phyloP scores from a whole-genome alignment of 35 echinoderm and acorn worm species.

The Holothuria glaberrima region DNA sequence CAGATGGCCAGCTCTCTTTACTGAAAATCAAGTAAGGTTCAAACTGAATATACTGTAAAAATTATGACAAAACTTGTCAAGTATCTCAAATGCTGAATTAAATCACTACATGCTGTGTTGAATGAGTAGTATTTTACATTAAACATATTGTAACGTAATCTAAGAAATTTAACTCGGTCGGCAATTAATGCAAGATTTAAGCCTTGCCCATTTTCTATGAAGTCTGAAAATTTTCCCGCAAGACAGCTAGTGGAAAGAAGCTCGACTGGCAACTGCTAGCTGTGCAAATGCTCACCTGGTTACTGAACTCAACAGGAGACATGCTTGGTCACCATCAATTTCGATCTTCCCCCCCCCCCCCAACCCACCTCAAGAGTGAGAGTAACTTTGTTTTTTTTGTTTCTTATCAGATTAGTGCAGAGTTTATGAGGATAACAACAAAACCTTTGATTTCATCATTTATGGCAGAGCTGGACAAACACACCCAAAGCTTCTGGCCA shows the following conservation, averaged over 20 bases:
- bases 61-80: no score
- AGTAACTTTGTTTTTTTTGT: background rate
- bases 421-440: constrained; percentile 25
- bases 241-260: no score
- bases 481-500: background rate
- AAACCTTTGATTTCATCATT: background rate
- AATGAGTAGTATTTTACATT: no score
- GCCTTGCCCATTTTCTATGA: background rate
- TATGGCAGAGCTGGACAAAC: constrained; percentile 19
- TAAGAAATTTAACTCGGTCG: background rate
- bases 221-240: background rate
- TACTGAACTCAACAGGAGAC: constrained; percentile 10
- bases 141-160: no score
- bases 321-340: constrained; percentile 14
- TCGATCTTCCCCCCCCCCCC: background rate
- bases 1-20: no score
- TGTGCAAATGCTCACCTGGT: background rate
- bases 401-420: constrained; percentile 12
- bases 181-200: background rate
- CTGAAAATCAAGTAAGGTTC: no score
- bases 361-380: background rate
- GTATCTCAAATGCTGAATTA: no score
- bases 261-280: no score
- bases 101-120: no score
- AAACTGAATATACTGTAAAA: no score